These are phyloP conservation scores for Notocelia uddmanniana DNA, from an alignment of 2,888 invertebrate species.

Conservation along the genomic window DNA sequence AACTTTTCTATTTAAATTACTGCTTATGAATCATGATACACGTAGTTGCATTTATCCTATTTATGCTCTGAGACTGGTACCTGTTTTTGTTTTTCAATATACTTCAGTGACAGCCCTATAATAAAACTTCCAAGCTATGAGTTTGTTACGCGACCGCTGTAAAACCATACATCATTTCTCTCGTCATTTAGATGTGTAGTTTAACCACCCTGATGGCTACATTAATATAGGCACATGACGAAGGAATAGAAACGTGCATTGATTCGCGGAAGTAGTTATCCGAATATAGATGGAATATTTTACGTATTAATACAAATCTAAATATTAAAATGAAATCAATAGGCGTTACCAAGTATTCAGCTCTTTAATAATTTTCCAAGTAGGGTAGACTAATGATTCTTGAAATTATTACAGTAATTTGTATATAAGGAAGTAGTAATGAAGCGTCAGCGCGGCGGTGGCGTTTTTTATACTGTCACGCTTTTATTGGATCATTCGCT, in stretches of 20 bases:
- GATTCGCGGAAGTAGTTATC: not conserved
- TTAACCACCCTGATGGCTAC: slow-evolving; percentile 10
- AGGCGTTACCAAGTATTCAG: too few relatives aligned
- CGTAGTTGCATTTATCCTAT: too few relatives aligned
- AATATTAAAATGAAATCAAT: too few relatives aligned
- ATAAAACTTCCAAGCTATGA: not conserved
- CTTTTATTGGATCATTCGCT: not conserved
- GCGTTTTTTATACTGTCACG: not conserved
- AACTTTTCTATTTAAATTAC: too few relatives aligned
- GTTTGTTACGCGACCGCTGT: slow-evolving; percentile 9
- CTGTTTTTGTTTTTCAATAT: not conserved
- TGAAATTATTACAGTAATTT: too few relatives aligned
- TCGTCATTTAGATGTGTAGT: not conserved
- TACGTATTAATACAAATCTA: too few relatives aligned
- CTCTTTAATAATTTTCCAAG: too few relatives aligned
- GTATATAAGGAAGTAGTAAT: not conserved
- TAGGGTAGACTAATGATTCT: too few relatives aligned
- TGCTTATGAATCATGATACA: too few relatives aligned
- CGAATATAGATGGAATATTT: not conserved
- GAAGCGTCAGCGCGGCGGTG: not conserved
- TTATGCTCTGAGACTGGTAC: too few relatives aligned
- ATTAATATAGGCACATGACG: not conserved
- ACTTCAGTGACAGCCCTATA: slow-evolving; percentile 7
- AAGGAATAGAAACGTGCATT: not conserved
- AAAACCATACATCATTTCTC: slow-evolving; percentile 21